Conservation (phyloP, 2,888 invertebrate species). For the Saturnia japonica region DNA sequence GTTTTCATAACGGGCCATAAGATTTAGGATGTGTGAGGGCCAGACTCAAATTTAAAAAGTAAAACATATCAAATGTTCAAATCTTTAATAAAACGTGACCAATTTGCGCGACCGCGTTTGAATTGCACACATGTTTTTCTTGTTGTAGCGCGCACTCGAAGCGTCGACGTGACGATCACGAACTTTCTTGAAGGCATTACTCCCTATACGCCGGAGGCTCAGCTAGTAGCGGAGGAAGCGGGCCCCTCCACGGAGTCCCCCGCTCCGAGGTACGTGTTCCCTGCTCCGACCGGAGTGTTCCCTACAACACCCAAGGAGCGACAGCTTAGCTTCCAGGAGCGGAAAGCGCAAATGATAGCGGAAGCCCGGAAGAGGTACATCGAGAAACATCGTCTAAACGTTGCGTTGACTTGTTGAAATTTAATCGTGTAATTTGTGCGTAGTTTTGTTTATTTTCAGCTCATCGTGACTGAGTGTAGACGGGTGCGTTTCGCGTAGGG, state of each 20-base stretch:
- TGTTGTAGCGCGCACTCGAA: constrained; percentile 84
- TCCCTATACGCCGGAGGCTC: constrained; percentile 74
- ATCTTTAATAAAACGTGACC: too few species aligned
- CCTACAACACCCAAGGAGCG: constrained; percentile 83
- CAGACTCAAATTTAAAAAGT: too few species aligned
- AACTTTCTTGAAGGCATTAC: constrained; percentile 90
- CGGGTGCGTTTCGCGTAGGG: background rate
- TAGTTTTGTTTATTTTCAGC: constrained; percentile 33
- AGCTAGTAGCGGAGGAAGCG: constrained; percentile 30
- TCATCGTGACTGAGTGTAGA: too few species aligned
- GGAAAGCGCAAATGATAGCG: constrained; percentile 89
- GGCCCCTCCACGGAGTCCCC: constrained; percentile 27
- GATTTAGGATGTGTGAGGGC: too few species aligned
- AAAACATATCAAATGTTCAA: too few species aligned
- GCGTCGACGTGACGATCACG: constrained; percentile 90
- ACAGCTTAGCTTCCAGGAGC: constrained; percentile 88
- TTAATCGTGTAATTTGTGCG: constrained; percentile 20
- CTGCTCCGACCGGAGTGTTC: constrained; percentile 69
- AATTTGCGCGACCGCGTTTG: too few species aligned
- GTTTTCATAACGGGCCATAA: too few species aligned
- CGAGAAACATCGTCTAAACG: constrained; percentile 86
- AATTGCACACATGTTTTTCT: too few species aligned
- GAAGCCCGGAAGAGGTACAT: constrained; percentile 89
- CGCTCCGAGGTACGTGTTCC: constrained; percentile 52
- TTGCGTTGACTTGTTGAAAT: constrained; percentile 50